Evolutionary conservation across 1,140 invertebrate genomes (phyloP).

Genomic region (Pseudomyrmex cubaensis): DNA sequence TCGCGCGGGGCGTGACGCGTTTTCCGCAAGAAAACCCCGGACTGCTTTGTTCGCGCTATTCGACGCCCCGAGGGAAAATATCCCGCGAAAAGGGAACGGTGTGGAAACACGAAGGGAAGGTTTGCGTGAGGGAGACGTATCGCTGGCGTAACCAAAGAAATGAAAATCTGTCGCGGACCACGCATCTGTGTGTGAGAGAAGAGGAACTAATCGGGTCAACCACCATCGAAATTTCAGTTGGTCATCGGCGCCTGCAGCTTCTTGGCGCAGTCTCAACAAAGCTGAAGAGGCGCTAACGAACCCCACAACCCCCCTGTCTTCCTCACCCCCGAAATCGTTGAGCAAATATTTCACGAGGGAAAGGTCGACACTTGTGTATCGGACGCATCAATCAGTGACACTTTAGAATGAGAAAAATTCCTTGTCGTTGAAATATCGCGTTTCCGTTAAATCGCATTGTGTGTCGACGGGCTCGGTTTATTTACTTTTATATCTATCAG

Average conservation of each 20-base stretch:
- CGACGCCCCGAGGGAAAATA: conserved; percentile 30
- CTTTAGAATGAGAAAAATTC: conserved; percentile 1
- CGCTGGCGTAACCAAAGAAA: conserved; percentile 75
- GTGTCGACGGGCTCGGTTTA: neutral
- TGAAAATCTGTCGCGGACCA: conserved; percentile 57
- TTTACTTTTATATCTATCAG: too few relatives aligned
- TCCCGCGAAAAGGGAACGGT: conserved; percentile 20
- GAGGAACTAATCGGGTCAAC: conserved; percentile 10
- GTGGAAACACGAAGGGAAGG: conserved; percentile 45
- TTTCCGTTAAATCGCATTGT: neutral
- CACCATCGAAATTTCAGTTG: conserved; percentile 50
- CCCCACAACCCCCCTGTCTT: neutral
- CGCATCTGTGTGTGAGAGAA: conserved; percentile 21
- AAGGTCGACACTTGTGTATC: conserved; percentile 4
- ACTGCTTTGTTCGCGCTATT: conserved; percentile 65
- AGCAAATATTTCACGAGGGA: conserved; percentile 30
- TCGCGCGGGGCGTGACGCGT: conserved; percentile 61
- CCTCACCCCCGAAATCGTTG: neutral
- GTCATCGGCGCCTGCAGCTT: neutral
- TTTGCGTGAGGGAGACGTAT: conserved; percentile 65
- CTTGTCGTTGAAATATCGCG: neutral
- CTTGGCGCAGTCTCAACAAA: neutral
- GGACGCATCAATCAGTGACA: conserved; percentile 27
- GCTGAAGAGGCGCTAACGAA: conserved; percentile 21
- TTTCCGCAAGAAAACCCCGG: conserved; percentile 34